Conservation (phyloP, 2,888 invertebrate species). For the Drosophila colorata region DNA sequence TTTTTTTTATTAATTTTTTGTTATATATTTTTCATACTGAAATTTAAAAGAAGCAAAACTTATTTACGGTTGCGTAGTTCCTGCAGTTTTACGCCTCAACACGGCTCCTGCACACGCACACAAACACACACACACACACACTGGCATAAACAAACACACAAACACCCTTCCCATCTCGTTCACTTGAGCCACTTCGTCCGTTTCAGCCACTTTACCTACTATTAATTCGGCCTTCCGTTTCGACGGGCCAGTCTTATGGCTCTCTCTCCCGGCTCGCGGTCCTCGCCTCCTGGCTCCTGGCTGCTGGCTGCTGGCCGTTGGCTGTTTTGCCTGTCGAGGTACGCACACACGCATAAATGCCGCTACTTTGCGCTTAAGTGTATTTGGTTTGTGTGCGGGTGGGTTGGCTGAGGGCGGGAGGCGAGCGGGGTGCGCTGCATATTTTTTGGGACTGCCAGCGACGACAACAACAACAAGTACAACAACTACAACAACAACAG, state of each 20-base stretch:
- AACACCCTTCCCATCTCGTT: neutral
- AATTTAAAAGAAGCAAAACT: neutral
- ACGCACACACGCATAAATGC: conserved; percentile 71
- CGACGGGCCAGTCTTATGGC: neutral
- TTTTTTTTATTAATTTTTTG: neutral
- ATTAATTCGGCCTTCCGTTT: conserved; percentile 24
- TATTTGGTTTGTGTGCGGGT: conserved; percentile 33
- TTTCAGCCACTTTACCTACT: conserved; percentile 19
- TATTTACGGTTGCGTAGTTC: conserved; percentile 10
- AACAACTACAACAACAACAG: neutral
- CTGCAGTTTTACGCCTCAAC: conserved; percentile 17
- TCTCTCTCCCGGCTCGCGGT: neutral
- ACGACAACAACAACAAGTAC: neutral
- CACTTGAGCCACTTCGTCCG: conserved; percentile 11
- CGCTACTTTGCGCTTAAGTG: conserved; percentile 65
- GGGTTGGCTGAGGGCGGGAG: neutral
- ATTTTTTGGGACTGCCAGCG: neutral
- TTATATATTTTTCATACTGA: neutral
- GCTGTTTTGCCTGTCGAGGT: conserved; percentile 14
- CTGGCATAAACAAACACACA: too few species aligned
- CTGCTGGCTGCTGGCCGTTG: too few species aligned
- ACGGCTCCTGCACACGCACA: too few species aligned
- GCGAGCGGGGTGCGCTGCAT: neutral
- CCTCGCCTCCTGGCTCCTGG: too few species aligned
- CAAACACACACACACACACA: too few species aligned